Evolutionary conservation across 2,888 invertebrate genomes (phyloP).

Genomic region (Xanthorhoe spadicearia): DNA sequence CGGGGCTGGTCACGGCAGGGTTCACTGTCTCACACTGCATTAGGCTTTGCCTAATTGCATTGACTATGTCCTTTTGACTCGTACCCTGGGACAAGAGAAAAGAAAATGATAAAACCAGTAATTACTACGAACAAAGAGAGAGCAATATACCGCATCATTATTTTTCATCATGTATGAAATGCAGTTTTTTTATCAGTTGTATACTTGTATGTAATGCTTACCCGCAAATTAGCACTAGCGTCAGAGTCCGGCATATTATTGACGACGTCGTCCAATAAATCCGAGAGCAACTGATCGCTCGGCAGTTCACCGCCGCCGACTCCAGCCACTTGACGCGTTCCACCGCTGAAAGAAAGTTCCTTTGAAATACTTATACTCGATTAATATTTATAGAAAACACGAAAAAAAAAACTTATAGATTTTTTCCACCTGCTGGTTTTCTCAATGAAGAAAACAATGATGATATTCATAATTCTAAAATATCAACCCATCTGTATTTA

Average conservation of each 20-base stretch:
- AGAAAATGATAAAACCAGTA: too few species aligned
- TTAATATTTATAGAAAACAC: too few species aligned
- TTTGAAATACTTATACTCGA: too few species aligned
- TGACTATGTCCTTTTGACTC: slow-evolving; percentile 87
- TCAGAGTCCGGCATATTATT: slow-evolving; percentile 90
- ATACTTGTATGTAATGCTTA: slow-evolving; percentile 13
- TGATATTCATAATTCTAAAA: too few species aligned
- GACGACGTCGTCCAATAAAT: slow-evolving; percentile 93
- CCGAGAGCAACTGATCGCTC: slow-evolving; percentile 90
- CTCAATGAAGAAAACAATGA: too few species aligned
- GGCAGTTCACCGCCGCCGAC: slow-evolving; percentile 71
- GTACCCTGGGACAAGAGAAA: slow-evolving; percentile 70
- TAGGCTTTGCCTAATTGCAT: slow-evolving; percentile 94
- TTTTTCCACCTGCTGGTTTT: too few species aligned
- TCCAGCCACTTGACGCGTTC: slow-evolving; percentile 61
- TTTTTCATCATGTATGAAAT: too few species aligned
- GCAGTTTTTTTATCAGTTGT: neutral
- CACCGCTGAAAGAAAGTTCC: slow-evolving; percentile 50
- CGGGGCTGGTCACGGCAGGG: slow-evolving; percentile 78
- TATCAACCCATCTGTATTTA: too few species aligned
- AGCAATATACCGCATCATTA: too few species aligned
- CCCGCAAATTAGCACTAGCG: slow-evolving; percentile 41
- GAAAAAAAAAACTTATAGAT: too few species aligned
- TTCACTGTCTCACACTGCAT: slow-evolving; percentile 92
- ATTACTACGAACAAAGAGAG: too few species aligned